Conservation (phyloP, 30 jellyfish, hydroid and myxozoan species). For the Turritopsis dohrnii region DNA sequence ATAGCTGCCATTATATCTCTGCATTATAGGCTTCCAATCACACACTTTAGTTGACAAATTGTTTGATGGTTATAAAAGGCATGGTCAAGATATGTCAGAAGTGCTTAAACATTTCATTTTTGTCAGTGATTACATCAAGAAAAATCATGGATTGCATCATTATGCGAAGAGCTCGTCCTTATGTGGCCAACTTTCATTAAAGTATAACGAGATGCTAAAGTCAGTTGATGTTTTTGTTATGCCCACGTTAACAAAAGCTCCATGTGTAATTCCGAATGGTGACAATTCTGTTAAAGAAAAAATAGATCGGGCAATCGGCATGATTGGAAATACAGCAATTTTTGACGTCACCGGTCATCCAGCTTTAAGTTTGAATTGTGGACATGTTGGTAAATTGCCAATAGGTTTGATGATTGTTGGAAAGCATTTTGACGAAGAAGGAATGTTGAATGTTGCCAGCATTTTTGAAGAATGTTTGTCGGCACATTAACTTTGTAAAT, state of each 20-base stretch:
- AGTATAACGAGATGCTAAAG: conserved; percentile 7
- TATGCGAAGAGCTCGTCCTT: conserved; percentile 29
- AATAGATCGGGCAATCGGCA: background rate
- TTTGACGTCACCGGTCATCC: conserved; percentile 42
- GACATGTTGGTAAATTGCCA: conserved; percentile 30
- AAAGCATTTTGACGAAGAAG: conserved; percentile 31
- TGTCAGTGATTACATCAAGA: conserved; percentile 2
- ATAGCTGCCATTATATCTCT: no score
- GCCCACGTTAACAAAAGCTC: conserved; percentile 25
- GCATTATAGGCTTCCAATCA: conserved; percentile 20
- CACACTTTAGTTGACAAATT: conserved; percentile 12
- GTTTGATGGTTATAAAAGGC: conserved; percentile 7
- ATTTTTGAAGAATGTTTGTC: conserved; percentile 14
- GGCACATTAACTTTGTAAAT: background rate
- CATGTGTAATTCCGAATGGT: background rate
- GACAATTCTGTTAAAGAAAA: conserved; percentile 7
- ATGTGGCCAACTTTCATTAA: background rate
- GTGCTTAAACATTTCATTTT: background rate
- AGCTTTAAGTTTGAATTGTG: conserved; percentile 29
- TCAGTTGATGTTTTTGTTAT: conserved; percentile 24
- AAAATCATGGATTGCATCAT: conserved; percentile 28
- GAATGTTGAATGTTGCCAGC: conserved; percentile 33
- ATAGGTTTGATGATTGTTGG: conserved; percentile 38
- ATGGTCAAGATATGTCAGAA: background rate
- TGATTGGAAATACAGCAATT: conserved; percentile 21